Base-by-base conservation (phyloP, 2,113 vertebrate species). In the Myotis yumanensis region DNA sequence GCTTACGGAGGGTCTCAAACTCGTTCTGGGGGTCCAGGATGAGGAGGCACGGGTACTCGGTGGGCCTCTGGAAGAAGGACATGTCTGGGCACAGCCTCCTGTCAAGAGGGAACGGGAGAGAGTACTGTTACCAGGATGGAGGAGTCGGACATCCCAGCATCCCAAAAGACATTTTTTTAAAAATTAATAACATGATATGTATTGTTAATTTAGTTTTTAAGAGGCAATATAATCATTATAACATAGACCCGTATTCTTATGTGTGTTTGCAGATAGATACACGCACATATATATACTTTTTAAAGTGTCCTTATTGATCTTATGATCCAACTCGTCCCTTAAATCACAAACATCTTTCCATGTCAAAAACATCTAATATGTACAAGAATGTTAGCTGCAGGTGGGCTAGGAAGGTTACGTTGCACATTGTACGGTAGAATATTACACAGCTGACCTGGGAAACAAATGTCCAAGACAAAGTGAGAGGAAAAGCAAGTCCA, bases 11-110 rank as follows among this genome's bases (percentile, higher is more conserved):
- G 0, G 99, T 99, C 98, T 99, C 99, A 0, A 99, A 99, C 69
- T 99, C 99, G 1, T 99, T 99, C 97, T 99, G 99, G 1, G 99
- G 99, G 94, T 99, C 99, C 96, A 99, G 97, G 97, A 99, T 99
- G 2, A 99, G 95, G 62, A 99, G 99, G 94, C 99, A 99, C 2
- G 99, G 99, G 96, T 99, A 99, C 2, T 99, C 99, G 0, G 99
- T 99, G 4, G 99, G 98, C 30, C 99, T 98, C 98, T 99, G 99
- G 98, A 99, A 99, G 97, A 99, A 99, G 0, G 99, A 99, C 98
- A 99, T 99, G 97, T 99, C 99, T 2, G 99, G 99, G 89, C 99
- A 99, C 76, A 99, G 96, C 91, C 99, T 98, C 98, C 99, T 99
- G 97, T n/a, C 68, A 57, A 52, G 20, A 0, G 77, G 66, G 23